Evolutionary conservation across 2,888 invertebrate species (phyloP), one percentile per base, ranked within the genome.

Genomic region (Ommatoiulus sabulosus): DNA sequence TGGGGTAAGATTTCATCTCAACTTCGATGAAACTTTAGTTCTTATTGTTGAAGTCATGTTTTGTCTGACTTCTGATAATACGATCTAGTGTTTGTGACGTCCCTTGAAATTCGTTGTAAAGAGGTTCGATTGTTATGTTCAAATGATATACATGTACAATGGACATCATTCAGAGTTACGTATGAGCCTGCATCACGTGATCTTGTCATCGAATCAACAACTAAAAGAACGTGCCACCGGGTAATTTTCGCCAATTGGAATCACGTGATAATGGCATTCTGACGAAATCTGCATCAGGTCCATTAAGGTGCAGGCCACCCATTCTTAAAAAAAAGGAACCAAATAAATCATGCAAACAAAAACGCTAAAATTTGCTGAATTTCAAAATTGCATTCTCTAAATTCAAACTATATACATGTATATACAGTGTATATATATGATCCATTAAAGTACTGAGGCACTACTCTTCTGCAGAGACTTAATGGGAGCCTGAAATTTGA

Each of bases 381-480:
- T 85, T 46, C 35, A 85, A 85, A 85, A 44, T 46, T 8, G n/a
- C 46, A 85, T 85, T 85, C 46, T 85, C 43, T 85, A 85, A 85
- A 85, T 43, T n/a, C 85, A 85, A n/a, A 85, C 17, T 85, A 84
- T 35, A 8, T 80, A 20, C 7, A 57, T 48, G 48, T 48, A 48
- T 35, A 35, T 57, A 17, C 5, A 57, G 48, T 48, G 7, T 35
- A 35, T 57, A 17, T 17, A 57, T 20, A 63, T 63, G 7, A 20
- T 63, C n/a, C 63, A 63, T 20, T 85, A 43, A 17, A 44, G n/a
- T 85, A 85, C 46, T 85, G 85, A 85, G 85, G 85, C 85, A 85
- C 85, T 85, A 85, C 85, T 43, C 85, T 85, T 85, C 46, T 43
- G 85, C 85, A 85, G 85, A 85, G 85, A 85, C 85, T 85, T 44